Evolutionary conservation across 1,140 invertebrate genomes (phyloP).

Genomic region (Helicorthomorpha holstii): DNA sequence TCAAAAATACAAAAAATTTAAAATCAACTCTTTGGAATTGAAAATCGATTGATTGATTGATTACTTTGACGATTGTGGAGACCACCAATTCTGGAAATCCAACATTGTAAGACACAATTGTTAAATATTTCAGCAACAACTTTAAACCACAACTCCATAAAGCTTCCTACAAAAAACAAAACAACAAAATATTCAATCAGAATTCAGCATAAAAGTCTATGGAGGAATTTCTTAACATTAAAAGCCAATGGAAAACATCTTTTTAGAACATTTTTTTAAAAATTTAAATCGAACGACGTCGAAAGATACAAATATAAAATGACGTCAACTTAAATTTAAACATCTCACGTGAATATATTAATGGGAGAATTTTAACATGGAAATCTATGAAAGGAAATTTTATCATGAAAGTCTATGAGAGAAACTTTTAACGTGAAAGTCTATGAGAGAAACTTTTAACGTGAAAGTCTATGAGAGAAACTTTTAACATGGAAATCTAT

Average conservation of each 20-base stretch:
- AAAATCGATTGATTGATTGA: not conserved
- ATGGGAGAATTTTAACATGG: too few species aligned
- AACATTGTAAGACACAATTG: slow-evolving; percentile 15
- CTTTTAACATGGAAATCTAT: too few species aligned
- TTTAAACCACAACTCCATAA: not conserved
- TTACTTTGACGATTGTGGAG: slow-evolving; percentile 24
- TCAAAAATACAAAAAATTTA: not conserved
- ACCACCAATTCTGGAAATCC: slow-evolving; percentile 30
- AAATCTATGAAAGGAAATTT: too few species aligned
- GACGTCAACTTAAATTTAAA: too few species aligned
- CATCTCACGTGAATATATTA: too few species aligned
- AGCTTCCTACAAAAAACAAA: not conserved
- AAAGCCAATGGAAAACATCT: not conserved
- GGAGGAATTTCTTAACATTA: not conserved
- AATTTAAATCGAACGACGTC: slow-evolving; percentile 25
- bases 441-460: too few species aligned
- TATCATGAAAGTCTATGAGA: too few species aligned
- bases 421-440: too few species aligned
- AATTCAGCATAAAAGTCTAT: not conserved
- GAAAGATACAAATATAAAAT: slow-evolving; percentile 25
- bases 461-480: too few species aligned
- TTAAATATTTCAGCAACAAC: not conserved
- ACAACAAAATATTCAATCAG: not conserved
- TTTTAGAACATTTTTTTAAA: not conserved
- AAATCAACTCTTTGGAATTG: not conserved